phyloP scores from a whole-genome alignment of 2,113 vertebrate genomes.

The Corythornis madagascariensis region DNA sequence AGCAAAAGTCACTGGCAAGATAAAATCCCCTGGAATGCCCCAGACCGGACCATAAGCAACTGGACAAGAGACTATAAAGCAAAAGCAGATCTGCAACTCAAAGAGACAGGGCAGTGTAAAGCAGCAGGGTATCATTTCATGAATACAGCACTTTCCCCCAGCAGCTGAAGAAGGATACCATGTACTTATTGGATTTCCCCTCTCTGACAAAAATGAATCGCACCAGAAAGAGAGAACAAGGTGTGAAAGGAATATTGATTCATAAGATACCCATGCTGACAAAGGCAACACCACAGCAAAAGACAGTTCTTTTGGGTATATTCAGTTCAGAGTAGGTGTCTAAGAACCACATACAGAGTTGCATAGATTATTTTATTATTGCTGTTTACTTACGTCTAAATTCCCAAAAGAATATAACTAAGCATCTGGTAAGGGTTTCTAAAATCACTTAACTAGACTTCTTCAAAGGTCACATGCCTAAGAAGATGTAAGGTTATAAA shows the following conservation, averaged over 20 bases:
- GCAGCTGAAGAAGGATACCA: not conserved
- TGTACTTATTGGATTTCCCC: not conserved
- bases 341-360: not conserved
- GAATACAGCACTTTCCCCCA: not conserved
- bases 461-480: not conserved
- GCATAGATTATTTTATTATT: not conserved
- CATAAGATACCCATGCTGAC: not conserved
- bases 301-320: not conserved
- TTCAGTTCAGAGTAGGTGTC: not conserved
- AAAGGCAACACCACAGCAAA: not conserved
- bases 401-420: not conserved
- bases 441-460: not conserved
- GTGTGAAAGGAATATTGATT: not conserved
- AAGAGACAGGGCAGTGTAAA: not conserved
- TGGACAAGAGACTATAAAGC: not conserved
- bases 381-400: not conserved
- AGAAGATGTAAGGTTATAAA: not conserved
- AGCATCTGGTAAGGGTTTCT: not conserved
- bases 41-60: not conserved
- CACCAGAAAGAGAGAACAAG: not conserved
- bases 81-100: not conserved
- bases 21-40: not conserved
- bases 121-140: not conserved
- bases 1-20: not conserved
- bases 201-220: not conserved